phyloP scores from a whole-genome alignment of 2,888 invertebrate species.

The Vesta saturnalis region DNA sequence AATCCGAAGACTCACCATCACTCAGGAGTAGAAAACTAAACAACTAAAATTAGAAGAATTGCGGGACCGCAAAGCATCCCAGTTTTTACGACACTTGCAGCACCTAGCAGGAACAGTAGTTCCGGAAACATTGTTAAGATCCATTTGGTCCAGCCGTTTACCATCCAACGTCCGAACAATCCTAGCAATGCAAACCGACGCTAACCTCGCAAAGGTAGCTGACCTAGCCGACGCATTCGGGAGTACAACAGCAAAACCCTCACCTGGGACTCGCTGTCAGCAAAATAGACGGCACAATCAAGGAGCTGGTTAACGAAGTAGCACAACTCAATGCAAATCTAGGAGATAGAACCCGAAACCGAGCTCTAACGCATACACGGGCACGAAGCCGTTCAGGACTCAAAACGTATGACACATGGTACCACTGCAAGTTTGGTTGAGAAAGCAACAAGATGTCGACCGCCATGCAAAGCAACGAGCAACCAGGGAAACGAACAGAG shows the following conservation, averaged over 20 bases:
- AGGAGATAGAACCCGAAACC: background rate
- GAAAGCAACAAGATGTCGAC: constrained; percentile 5
- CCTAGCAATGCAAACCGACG: too few relatives aligned
- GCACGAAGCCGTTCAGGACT: constrained; percentile 66
- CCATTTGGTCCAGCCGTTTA: constrained; percentile 10
- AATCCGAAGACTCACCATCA: background rate
- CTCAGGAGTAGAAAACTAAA: background rate
- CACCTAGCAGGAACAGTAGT: background rate
- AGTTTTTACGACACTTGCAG: constrained; percentile 7
- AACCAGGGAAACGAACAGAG: too few relatives aligned
- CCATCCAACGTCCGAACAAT: background rate
- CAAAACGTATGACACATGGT: constrained; percentile 22
- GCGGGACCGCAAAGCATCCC: constrained; percentile 6
- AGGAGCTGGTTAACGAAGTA: too few relatives aligned
- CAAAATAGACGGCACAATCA: background rate
- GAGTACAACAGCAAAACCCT: background rate
- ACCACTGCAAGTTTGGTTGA: constrained; percentile 26
- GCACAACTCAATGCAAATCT: background rate
- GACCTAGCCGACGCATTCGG: constrained; percentile 39
- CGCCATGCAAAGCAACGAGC: too few relatives aligned
- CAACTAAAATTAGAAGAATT: background rate
- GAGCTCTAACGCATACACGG: constrained; percentile 55
- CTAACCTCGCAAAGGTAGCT: too few relatives aligned
- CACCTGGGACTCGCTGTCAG: background rate
- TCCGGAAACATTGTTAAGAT: background rate